Evolutionary conservation across 2,113 vertebrate genomes (phyloP).

Genomic region (Eleginops maclovinus): DNA sequence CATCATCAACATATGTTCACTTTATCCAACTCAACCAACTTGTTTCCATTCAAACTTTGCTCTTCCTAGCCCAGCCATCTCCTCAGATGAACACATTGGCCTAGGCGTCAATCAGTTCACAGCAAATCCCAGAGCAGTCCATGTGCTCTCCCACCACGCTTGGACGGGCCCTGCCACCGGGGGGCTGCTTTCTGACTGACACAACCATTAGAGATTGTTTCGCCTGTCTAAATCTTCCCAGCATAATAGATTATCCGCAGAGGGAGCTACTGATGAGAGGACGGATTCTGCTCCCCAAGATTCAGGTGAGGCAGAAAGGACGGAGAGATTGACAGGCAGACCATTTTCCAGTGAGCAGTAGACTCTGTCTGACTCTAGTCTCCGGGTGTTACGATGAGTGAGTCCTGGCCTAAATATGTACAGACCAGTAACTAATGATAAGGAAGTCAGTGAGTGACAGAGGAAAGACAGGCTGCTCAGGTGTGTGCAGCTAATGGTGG

Average conservation of each 20-base stretch:
- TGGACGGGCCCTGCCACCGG: constrained; percentile 18
- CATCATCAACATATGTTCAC: neutral
- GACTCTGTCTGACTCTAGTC: constrained; percentile 46
- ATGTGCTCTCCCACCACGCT: constrained; percentile 22
- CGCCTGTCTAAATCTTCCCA: constrained; percentile 69
- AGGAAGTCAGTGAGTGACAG: constrained; percentile 47
- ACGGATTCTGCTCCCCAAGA: constrained; percentile 32
- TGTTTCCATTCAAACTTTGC: neutral
- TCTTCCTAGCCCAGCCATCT: neutral
- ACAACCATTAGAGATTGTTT: constrained; percentile 76
- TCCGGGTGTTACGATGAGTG: constrained; percentile 64
- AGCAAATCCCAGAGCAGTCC: constrained; percentile 33
- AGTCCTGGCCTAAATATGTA: constrained; percentile 53
- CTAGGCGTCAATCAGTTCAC: constrained; percentile 40
- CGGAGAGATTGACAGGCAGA: constrained; percentile 61
- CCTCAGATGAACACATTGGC: constrained; percentile 47
- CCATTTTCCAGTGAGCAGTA: constrained; percentile 63
- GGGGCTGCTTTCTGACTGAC: constrained; percentile 69
- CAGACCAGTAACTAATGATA: constrained; percentile 70
- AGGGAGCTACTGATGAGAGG: constrained; percentile 51
- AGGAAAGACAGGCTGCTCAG: constrained; percentile 37
- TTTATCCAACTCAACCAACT: neutral
- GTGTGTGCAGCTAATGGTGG: constrained; percentile 23
- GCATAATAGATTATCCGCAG: constrained; percentile 68
- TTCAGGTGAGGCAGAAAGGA: constrained; percentile 45